Percentiles rank a stretch among this genome's conserved stretches.
Evolutionary conservation across 2,113 vertebrate genomes (phyloP).

Genomic region (Chionodraco myersi): DNA sequence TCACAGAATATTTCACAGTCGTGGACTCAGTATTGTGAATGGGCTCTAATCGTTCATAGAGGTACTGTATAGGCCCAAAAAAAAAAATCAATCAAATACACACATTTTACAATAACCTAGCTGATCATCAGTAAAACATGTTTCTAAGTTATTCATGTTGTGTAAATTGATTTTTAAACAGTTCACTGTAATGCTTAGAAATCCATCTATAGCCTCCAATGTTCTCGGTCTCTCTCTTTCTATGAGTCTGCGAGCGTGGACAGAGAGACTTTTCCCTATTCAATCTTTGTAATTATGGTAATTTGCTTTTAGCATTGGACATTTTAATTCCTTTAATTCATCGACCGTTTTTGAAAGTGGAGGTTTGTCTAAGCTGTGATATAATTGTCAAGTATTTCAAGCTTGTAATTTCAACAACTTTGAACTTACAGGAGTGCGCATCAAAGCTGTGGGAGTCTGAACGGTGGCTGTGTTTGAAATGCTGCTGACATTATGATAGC

Average conservation of each 20-base stretch:
- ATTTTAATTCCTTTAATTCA: slow-evolving; percentile 10
- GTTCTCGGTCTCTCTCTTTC: not conserved
- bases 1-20: too few species aligned
- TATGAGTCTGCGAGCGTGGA: not conserved
- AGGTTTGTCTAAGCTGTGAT: slow-evolving; percentile 49
- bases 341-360: slow-evolving; percentile 9
- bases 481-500: slow-evolving; percentile 47
- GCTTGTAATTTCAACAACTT: slow-evolving; percentile 52
- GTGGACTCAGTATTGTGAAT: too few species aligned
- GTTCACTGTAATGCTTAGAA: not conserved
- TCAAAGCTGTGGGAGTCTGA: slow-evolving; percentile 49
- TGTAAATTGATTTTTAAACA: not conserved
- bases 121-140: not conserved
- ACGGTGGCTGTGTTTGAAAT: slow-evolving; percentile 36
- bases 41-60: too few species aligned
- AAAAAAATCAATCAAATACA: too few species aligned
- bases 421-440: slow-evolving; percentile 47
- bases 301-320: slow-evolving; percentile 23
- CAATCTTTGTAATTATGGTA: not conserved
- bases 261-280: not conserved
- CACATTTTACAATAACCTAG: not conserved
- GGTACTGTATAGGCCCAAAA: too few species aligned
- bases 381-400: slow-evolving; percentile 45
- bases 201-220: not conserved
- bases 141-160: not conserved